Base-by-base conservation (phyloP, 2,797 vertebrate species). In the Loriculus beryllinus region DNA sequence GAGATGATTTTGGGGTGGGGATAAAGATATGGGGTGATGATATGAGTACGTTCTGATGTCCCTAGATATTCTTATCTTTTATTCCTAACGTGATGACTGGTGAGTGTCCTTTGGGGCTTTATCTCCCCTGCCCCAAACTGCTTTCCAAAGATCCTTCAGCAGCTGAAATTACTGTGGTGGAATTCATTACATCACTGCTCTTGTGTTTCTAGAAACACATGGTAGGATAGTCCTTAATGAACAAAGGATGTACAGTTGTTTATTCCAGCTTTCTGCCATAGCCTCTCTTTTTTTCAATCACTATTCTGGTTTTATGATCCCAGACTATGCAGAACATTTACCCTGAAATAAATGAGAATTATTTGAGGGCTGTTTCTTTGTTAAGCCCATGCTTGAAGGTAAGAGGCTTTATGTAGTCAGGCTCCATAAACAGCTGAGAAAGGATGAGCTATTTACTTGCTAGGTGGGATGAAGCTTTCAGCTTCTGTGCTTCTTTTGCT, bases 181-280 rank as follows among this genome's bases (percentile, higher is more conserved):
- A 70, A 85, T 76, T 65, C 26, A 26, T n/a, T 33, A 23, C 3
- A 22, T 22, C 39, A 40, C 35, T 40, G 12, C 37, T 83, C 18
- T 28, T 15, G 14, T 20, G 12, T 2, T 71, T 65, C 23, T 13
- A 3, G 64, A 63, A 85, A 49, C 28, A 28, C 0, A 0, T 56
- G 74, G 63, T 31, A 31, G 15, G 52, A 39, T 1, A 45, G 33
- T 11, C 72, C 12, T 40, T 12, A 25, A 29, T 4, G 26, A 88
- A 29, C 21, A 11, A 20, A 60, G 47, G 28, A 28, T 23, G 26
- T 42, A 22, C 37, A 31, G 33, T 14, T 59, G 35, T 31, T 70
- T 40, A 2, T 70, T 54, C 26, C 49, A 51, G 28, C 4, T 89
- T 79, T 80, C 59, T 87, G 31, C 43, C 35, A 13, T 40, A 49